These are phyloP conservation scores for Onchidella celtica DNA, from an alignment of 2,888 invertebrate genomes.

Conservation along the genomic window DNA sequence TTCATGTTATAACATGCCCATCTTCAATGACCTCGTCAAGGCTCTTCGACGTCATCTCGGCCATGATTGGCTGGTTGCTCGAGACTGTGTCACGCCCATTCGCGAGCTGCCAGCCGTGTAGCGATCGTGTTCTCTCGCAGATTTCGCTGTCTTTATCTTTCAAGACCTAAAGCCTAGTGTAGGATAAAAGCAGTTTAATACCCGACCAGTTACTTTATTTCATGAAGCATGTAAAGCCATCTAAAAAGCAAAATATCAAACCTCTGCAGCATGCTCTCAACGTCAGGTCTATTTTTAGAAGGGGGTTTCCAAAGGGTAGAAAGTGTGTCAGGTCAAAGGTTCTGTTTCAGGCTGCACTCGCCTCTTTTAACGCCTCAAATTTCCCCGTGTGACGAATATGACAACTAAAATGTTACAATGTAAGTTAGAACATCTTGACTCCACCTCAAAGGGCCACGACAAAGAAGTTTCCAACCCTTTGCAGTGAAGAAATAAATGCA, in stretches of 20 bases:
- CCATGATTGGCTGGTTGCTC: constrained; percentile 8
- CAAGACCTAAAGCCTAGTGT: not conserved
- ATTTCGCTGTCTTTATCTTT: not conserved
- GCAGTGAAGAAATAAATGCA: too few relatives aligned
- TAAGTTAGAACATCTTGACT: too few relatives aligned
- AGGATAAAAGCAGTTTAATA: not conserved
- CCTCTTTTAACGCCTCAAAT: too few relatives aligned
- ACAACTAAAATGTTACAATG: too few relatives aligned
- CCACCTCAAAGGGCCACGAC: too few relatives aligned
- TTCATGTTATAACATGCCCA: constrained; percentile 16
- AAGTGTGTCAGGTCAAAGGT: constrained; percentile 46
- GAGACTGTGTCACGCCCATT: not conserved
- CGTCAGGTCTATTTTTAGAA: constrained; percentile 48
- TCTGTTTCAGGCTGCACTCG: too few relatives aligned
- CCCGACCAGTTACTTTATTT: not conserved
- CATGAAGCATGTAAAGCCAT: not conserved
- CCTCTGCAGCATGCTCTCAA: not conserved
- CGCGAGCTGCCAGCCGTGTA: not conserved
- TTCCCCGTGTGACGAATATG: too few relatives aligned
- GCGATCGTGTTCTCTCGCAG: not conserved
- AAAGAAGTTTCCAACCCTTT: too few relatives aligned
- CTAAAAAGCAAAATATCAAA: not conserved
- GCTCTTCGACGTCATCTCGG: not conserved
- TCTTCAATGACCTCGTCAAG: not conserved
- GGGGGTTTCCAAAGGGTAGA: constrained; percentile 41